These are phyloP conservation scores for Oscheius sp. DNA, from an alignment of 2,888 invertebrate species.

Conservation along the genomic window DNA sequence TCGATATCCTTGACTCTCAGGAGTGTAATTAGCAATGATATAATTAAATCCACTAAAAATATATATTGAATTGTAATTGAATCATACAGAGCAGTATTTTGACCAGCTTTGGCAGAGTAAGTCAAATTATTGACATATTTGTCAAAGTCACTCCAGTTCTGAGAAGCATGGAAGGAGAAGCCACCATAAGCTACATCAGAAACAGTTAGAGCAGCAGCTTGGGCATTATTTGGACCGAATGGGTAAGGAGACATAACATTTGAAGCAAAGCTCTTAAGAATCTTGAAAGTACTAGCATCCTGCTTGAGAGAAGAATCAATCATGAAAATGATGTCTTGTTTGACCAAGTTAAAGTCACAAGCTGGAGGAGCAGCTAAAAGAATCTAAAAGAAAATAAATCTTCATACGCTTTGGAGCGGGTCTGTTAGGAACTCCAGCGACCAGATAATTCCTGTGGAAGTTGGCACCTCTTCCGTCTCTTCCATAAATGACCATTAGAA, in stretches of 20 bases:
- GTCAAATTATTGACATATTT: conserved; percentile 27
- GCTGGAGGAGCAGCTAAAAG: conserved; percentile 29
- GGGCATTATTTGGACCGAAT: not conserved
- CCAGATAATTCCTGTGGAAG: conserved; percentile 52
- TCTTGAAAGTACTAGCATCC: not conserved
- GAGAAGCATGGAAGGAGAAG: conserved; percentile 45
- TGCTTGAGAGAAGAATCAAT: conserved; percentile 50
- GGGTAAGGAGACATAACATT: conserved; percentile 2
- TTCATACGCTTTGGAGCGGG: conserved; percentile 40
- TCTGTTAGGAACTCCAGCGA: conserved; percentile 39
- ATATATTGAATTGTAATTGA: not conserved
- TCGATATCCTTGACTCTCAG: conserved; percentile 46
- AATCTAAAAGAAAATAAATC: not conserved
- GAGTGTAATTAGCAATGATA: conserved; percentile 37
- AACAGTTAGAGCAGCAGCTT: conserved; percentile 37
- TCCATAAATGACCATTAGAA: conserved; percentile 52
- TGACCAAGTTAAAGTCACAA: conserved; percentile 8
- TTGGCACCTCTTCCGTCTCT: conserved; percentile 45
- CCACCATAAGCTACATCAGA: conserved; percentile 38
- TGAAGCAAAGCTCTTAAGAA: conserved; percentile 9
- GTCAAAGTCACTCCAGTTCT: conserved; percentile 29
- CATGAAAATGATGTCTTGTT: conserved; percentile 55
- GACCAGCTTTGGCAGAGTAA: conserved; percentile 38
- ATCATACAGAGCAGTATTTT: conserved; percentile 42
- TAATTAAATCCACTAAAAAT: conserved; percentile 42